Conservation (phyloP, 2,888 invertebrate genomes). For the Amiota minor region DNA sequence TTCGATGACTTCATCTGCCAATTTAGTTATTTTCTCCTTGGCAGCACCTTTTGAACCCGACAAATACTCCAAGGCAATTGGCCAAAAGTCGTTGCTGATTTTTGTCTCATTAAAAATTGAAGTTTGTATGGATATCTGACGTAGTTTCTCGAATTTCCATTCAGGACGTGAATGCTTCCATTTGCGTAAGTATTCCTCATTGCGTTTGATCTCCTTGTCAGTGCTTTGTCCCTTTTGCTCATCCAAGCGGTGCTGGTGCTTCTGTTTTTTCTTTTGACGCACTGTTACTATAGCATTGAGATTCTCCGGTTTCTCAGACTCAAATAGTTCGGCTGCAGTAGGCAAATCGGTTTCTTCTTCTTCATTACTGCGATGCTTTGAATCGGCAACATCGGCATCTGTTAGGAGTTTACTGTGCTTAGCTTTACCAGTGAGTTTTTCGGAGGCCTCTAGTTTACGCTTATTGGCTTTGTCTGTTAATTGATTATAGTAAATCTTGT, state of each 20-base stretch:
- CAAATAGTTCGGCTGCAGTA: constrained; percentile 65
- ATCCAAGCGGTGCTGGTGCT: constrained; percentile 76
- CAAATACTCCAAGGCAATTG: constrained; percentile 81
- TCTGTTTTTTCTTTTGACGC: constrained; percentile 79
- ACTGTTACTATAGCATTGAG: constrained; percentile 76
- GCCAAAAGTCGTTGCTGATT: constrained; percentile 79
- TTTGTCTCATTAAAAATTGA: constrained; percentile 79
- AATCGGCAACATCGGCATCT: constrained; percentile 30
- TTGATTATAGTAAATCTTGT: too few species aligned
- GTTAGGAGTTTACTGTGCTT: constrained; percentile 53
- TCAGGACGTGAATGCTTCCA: constrained; percentile 82
- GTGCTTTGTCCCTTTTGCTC: constrained; percentile 76
- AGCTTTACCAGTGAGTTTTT: constrained; percentile 33
- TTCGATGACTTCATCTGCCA: constrained; percentile 79
- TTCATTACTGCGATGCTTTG: background rate
- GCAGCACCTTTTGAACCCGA: constrained; percentile 81
- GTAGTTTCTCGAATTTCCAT: constrained; percentile 88
- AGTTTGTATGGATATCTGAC: constrained; percentile 84
- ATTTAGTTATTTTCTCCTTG: constrained; percentile 77
- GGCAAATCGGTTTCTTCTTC: constrained; percentile 63
- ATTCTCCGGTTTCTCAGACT: constrained; percentile 70
- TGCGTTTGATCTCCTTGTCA: constrained; percentile 77
- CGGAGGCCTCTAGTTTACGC: constrained; percentile 13
- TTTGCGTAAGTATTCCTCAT: constrained; percentile 80
- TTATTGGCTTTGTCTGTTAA: constrained; percentile 20